Conservation (phyloP, 2,113 vertebrate genomes). For the Illadopsis cleaveri region DNA sequence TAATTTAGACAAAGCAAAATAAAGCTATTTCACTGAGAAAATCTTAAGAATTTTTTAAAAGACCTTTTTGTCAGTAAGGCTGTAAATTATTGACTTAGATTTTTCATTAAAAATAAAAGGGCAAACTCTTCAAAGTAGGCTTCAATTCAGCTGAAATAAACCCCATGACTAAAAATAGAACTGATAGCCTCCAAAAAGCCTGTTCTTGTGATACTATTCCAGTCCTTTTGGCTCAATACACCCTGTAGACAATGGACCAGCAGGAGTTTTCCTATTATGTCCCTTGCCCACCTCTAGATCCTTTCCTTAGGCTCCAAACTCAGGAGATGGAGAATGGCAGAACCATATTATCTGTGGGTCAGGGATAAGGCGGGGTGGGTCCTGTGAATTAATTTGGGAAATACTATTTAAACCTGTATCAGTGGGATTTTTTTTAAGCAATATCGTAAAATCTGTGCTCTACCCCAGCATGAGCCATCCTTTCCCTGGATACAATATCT, state of each 20-base stretch:
- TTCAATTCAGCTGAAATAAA: neutral
- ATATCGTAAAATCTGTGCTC: neutral
- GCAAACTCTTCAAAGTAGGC: neutral
- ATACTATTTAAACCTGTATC: neutral
- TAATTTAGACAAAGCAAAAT: neutral
- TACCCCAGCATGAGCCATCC: rapidly evolving
- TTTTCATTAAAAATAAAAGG: constrained; percentile 28
- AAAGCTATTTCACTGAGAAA: neutral
- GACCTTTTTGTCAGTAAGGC: neutral
- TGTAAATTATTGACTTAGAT: neutral
- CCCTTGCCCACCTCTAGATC: neutral
- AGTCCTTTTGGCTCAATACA: neutral
- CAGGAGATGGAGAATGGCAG: neutral
- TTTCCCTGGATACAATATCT: neutral
- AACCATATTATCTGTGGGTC: neutral
- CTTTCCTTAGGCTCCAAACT: neutral
- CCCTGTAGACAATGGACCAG: neutral
- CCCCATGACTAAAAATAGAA: neutral
- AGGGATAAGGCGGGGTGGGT: rapidly evolving
- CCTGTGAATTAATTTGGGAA: neutral
- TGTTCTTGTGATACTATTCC: neutral
- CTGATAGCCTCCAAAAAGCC: neutral
- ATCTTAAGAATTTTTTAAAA: neutral
- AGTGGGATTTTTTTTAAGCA: neutral
- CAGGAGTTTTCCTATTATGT: neutral